A percentile compares a stretch with the other conserved stretches of the same genome.
These are phyloP conservation scores for Eumeta japonica DNA, from an alignment of 1,140 invertebrate genomes.

Conservation along the genomic window DNA sequence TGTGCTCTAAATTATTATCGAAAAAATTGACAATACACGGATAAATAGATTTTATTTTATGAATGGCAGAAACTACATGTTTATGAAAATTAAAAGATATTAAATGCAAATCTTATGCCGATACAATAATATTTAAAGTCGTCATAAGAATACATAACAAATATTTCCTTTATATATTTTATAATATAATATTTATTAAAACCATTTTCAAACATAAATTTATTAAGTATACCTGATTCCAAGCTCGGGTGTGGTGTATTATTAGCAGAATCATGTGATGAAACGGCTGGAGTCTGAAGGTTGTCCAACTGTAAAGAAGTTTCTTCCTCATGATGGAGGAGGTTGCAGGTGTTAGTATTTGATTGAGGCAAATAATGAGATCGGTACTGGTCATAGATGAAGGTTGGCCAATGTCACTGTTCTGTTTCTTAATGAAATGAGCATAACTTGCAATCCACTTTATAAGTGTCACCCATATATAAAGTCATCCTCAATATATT, in stretches of 20 bases:
- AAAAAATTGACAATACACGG: too few relatives aligned
- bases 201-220: too few relatives aligned
- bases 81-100: too few relatives aligned
- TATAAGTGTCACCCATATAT: conserved; percentile 78
- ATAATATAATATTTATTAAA: too few relatives aligned
- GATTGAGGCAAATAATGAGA: conserved; percentile 35
- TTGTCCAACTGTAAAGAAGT: conserved; percentile 54
- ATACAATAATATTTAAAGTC: too few relatives aligned
- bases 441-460: conserved; percentile 88
- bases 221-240: conserved; percentile 39
- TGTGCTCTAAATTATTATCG: too few relatives aligned
- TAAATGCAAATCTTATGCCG: too few relatives aligned
- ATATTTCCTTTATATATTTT: too few relatives aligned
- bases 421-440: conserved; percentile 65
- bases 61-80: too few relatives aligned
- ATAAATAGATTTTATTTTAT: too few relatives aligned
- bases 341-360: conserved; percentile 33
- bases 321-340: conserved; percentile 50
- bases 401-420: conserved; percentile 54
- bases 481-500: conserved; percentile 65
- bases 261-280: conserved; percentile 40
- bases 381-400: conserved; percentile 47
- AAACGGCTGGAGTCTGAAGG: conserved; percentile 46
- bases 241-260: conserved; percentile 52
- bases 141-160: too few relatives aligned